Conservation (phyloP, 2,888 invertebrate species). For the Eumacrocentrus americanus region DNA sequence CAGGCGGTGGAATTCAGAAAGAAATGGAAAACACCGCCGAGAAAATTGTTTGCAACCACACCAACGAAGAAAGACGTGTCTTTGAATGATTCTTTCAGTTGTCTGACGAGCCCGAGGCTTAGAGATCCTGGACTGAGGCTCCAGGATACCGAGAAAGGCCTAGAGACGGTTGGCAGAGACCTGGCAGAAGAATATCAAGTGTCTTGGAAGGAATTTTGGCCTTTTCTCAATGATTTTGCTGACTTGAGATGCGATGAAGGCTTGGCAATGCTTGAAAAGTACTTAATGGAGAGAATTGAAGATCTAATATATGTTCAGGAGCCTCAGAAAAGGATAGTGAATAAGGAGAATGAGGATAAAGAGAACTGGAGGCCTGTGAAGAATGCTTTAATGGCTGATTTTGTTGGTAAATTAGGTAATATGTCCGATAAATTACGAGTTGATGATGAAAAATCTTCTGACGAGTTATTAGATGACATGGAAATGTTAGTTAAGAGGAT, state of each 20-base stretch:
- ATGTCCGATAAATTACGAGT: background rate
- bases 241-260: constrained; percentile 80
- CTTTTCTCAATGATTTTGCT: constrained; percentile 81
- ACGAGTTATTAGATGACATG: constrained; percentile 13
- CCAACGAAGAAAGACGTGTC: constrained; percentile 23
- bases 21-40: constrained; percentile 85
- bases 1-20: constrained; percentile 75
- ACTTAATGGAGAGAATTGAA: constrained; percentile 66
- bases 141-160: constrained; percentile 82
- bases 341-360: background rate
- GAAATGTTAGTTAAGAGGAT: constrained; percentile 9
- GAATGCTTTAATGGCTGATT: constrained; percentile 6
- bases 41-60: constrained; percentile 51
- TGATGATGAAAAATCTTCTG: constrained; percentile 8
- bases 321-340: background rate
- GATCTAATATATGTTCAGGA: constrained; percentile 35
- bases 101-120: constrained; percentile 21
- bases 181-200: constrained; percentile 76
- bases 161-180: constrained; percentile 82
- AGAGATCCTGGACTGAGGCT: constrained; percentile 58
- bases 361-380: background rate
- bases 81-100: constrained; percentile 35
- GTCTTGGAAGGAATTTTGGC: constrained; percentile 93
- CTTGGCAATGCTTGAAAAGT: constrained; percentile 74
- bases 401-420: background rate